phyloP scores from a whole-genome alignment of 53 echinoderm and acorn worm genomes.

The Zoroaster sp. region DNA sequence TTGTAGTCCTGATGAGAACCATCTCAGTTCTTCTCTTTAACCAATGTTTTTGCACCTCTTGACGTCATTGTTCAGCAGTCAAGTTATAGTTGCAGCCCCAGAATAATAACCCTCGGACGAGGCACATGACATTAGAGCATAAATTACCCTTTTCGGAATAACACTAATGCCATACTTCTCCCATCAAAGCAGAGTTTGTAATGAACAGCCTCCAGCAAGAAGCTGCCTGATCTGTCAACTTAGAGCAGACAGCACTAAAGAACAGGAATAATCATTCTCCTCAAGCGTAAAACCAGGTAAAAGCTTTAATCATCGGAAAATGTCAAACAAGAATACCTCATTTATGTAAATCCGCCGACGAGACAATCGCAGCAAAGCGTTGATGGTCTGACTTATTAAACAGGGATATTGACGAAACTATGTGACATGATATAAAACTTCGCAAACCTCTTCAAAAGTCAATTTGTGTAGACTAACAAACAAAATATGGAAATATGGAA shows the following conservation, averaged over 20 bases:
- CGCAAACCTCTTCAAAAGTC: too few species aligned
- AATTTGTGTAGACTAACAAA: too few species aligned
- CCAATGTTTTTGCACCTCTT: too few species aligned
- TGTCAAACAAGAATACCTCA: neutral
- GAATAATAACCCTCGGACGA: neutral
- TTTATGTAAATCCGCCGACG: neutral
- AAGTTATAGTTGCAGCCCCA: neutral
- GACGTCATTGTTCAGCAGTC: neutral
- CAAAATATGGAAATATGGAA: too few species aligned
- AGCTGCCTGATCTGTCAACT: constrained; percentile 16
- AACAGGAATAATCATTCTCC: neutral
- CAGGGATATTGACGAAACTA: neutral
- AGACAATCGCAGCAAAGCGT: neutral
- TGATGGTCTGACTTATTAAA: neutral
- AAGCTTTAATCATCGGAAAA: neutral
- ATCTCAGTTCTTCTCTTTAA: too few species aligned
- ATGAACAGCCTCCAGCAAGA: neutral
- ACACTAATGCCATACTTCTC: neutral
- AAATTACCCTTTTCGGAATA: constrained; percentile 26
- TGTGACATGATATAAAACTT: too few species aligned
- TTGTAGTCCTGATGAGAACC: too few species aligned
- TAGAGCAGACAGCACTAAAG: neutral
- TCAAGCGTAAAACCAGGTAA: neutral
- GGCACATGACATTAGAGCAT: constrained; percentile 3
- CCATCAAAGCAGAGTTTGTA: neutral